These are phyloP conservation scores for Phragmatobia fuliginosa DNA, from an alignment of 2,888 invertebrate species.

Conservation along the genomic window DNA sequence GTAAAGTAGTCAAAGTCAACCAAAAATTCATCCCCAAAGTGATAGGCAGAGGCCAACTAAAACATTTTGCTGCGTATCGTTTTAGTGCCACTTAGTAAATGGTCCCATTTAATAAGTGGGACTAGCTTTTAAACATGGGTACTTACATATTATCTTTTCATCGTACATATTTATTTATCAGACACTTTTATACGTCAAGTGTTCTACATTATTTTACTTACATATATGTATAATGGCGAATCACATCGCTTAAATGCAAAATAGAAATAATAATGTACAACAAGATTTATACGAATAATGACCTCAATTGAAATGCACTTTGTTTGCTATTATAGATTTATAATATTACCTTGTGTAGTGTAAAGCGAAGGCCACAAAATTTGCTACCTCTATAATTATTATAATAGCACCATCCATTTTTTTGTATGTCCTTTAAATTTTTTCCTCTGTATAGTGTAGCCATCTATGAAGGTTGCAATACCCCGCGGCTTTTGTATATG, in stretches of 20 bases:
- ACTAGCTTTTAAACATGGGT: no score
- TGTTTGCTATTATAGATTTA: slow-evolving; percentile 13
- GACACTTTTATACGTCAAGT: not conserved
- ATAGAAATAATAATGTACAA: not conserved
- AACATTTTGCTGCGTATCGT: not conserved
- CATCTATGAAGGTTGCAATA: slow-evolving; percentile 20
- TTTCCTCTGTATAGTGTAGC: slow-evolving; percentile 24
- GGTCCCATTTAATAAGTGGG: not conserved
- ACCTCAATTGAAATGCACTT: slow-evolving; percentile 34
- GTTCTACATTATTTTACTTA: not conserved
- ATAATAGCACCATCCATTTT: slow-evolving; percentile 50
- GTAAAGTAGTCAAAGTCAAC: not conserved
- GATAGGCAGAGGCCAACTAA: not conserved
- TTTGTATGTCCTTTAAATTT: slow-evolving; percentile 6
- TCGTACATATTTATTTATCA: not conserved
- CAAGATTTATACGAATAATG: slow-evolving; percentile 17
- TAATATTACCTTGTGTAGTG: slow-evolving; percentile 26
- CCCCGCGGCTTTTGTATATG: slow-evolving; percentile 10
- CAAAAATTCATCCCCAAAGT: not conserved
- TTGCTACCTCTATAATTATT: slow-evolving; percentile 46
- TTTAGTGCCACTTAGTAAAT: not conserved
- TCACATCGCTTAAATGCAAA: not conserved
- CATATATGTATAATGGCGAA: not conserved
- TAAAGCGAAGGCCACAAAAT: slow-evolving; percentile 45
- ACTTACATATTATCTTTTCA: no score